A percentile compares a stretch with the other conserved stretches of the same genome.
Conservation (phyloP, 2,888 invertebrate genomes). For the Bellardia pandia region DNA sequence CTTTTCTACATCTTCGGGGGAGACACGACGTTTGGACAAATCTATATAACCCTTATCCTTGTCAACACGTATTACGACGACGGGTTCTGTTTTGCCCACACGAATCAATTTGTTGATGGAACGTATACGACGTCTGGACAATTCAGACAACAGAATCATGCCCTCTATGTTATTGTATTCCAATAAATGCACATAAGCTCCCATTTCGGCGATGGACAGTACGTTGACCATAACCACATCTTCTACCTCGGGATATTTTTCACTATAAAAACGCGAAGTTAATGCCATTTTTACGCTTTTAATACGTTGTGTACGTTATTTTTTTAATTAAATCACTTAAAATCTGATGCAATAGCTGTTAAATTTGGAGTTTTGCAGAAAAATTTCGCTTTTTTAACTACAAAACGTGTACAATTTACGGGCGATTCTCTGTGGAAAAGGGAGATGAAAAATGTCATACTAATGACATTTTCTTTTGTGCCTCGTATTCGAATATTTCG, state of each 20-base stretch:
- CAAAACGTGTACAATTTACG: constrained; percentile 79
- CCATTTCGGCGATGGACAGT: constrained; percentile 99
- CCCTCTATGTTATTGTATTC: constrained; percentile 99
- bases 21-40: constrained; percentile 98
- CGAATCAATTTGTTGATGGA: constrained; percentile 99
- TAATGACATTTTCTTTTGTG: constrained; percentile 60
- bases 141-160: constrained; percentile 98
- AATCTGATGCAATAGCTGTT: constrained; percentile 66
- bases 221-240: constrained; percentile 99
- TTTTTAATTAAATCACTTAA: constrained; percentile 31
- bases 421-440: constrained; percentile 59
- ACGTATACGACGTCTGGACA: constrained; percentile 98
- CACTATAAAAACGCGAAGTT: constrained; percentile 98
- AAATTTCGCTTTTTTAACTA: constrained; percentile 67
- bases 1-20: constrained; percentile 98
- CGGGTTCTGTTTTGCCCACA: constrained; percentile 99
- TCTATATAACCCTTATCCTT: constrained; percentile 99
- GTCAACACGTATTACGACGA: constrained; percentile 99
- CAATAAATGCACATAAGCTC: constrained; percentile 98
- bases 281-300: constrained; percentile 88
- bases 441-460: constrained; percentile 61
- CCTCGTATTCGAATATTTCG: constrained; percentile 22
- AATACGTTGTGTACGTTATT: constrained; percentile 7
- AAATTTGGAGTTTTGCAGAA: constrained; percentile 50
- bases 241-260: constrained; percentile 98